Percentiles rank a stretch among this genome's conserved stretches.
These are phyloP conservation scores for Lutjanus erythropterus DNA, from an alignment of 2,113 vertebrate species.

Conservation along the genomic window DNA sequence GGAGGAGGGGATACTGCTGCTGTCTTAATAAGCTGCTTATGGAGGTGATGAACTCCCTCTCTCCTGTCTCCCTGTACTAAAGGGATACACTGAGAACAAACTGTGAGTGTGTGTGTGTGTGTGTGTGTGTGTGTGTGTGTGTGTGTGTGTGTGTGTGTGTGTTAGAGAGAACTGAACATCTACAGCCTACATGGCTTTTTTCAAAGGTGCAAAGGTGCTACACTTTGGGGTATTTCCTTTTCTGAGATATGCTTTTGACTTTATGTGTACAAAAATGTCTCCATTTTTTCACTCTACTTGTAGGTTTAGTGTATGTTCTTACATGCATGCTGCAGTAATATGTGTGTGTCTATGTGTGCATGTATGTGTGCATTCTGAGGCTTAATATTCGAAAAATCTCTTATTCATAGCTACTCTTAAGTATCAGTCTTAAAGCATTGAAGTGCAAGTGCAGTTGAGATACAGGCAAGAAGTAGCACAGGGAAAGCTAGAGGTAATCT, in stretches of 20 bases:
- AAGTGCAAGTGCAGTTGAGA: slow-evolving; percentile 57
- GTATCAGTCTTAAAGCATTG: slow-evolving; percentile 39
- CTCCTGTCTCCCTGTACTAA: slow-evolving; percentile 3
- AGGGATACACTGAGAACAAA: slow-evolving; percentile 8
- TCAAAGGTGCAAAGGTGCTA: slow-evolving; percentile 39
- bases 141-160: background rate
- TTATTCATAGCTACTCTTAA: slow-evolving; percentile 37
- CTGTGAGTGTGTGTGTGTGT: background rate
- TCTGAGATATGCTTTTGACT: slow-evolving; percentile 39
- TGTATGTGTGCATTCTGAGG: slow-evolving; percentile 32
- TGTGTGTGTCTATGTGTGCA: slow-evolving; percentile 31
- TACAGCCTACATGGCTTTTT: slow-evolving; percentile 11
- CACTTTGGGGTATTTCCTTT: slow-evolving; percentile 22
- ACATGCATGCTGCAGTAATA: slow-evolving; percentile 56
- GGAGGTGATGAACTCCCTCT: background rate
- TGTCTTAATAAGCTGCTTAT: background rate
- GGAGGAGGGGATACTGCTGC: background rate
- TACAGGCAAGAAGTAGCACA: slow-evolving; percentile 56
- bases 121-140: background rate
- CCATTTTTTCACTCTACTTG: slow-evolving; percentile 6
- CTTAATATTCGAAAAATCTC: slow-evolving; percentile 39
- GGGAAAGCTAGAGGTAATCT: slow-evolving; percentile 48
- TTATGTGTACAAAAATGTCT: slow-evolving; percentile 32
- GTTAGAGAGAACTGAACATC: slow-evolving; percentile 3
- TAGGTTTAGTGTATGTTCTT: slow-evolving; percentile 23